Base-by-base conservation (phyloP, 1,140 invertebrate genomes). In the Conus betulinus region DNA sequence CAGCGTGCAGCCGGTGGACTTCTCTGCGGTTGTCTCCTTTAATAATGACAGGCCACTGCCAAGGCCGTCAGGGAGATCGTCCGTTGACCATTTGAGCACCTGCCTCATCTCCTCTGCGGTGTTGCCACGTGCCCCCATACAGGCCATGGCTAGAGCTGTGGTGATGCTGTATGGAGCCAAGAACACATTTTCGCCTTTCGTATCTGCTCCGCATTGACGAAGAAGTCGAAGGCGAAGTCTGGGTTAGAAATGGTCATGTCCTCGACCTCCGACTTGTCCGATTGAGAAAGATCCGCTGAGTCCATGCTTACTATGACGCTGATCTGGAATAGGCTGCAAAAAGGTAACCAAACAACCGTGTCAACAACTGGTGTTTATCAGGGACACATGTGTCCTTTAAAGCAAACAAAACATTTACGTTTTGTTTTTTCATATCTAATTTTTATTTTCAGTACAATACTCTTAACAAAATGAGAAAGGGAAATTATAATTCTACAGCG, bases 121-220 rank as follows among this genome's bases (percentile, higher is more conserved):
- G 89, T 94, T 95, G 27, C 97, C 97, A 63, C 96, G 96, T 60
- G 97, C 96, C 84, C 97, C 97, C 8, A 97, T 94, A 10, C 97
- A 94, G 5, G 97, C 95, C 93, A 97, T 96, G 51, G 96, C 96
- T 91, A 97, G 93, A 51, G 97, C 96, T 87, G 96, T 96, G 39
- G 96, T 95, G 60, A 97, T 96, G 90, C 96, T 97, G 60, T 97
- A 92, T 3, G 97, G 97, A 17, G 97, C 97, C 87, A 97, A 96
- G 51, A 97, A 94, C 10, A 96, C 92, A 93, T 97, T 97, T 20
- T 86, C 85, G 39, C 88, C 82, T 11, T 79, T 88, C 53, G 13
- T 55, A n/a, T 74, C 67, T 10, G 78, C 20, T 52, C 53, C 57
- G 39, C 78, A 81, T 39, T 82, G 52, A 27, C 79, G 79, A 52